Base-by-base conservation (phyloP, 2,888 invertebrate genomes). In the Drosophila nigritarsus region DNA sequence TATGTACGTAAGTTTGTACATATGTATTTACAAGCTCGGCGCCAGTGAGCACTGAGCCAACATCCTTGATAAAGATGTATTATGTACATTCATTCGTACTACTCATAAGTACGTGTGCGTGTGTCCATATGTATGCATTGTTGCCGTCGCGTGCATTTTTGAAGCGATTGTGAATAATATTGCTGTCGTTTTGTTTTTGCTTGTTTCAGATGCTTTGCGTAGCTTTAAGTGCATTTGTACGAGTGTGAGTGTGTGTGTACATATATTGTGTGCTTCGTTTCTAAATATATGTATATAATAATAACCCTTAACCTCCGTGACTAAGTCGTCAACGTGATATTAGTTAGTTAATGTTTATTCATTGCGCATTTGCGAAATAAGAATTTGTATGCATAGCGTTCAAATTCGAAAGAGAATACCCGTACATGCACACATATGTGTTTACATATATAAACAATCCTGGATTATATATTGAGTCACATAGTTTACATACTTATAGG, bases 1-100 rank as follows among this genome's bases (percentile, higher is more conserved):
- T 66, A 32, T n/a, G 32, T 27, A 11, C 3, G 5, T 29, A 58
- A 38, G 58, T n/a, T 34, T n/a, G n/a, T 54, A 49, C 6, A n/a
- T 45, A 45, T 50, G 29, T 3, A n/a, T 29, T 50, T 29, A 50
- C 49, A 29, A 29, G 49, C 29, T 29, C 29, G 49, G 18, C 29
- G 49, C 20, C 45, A 45, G 20, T 24, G 45, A 15, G 7, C 45
- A 4, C 24, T 45, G 4, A 45, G 45, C 24, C 24, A 45, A 45
- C 45, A 45, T 45, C 45, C 45, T 45, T 45, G 45, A 24, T 24
- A 45, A 45, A 15, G 13, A 45, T n/a, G 24, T 18, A 34, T 24
- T 29, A 20, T 36, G 15, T 36, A 38, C 5, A 27, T 32, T 11
- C 42, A n/a, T 45, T 20, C 5, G 48, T 1, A 13, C 15, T 27